Base-by-base conservation (phyloP, 2,888 invertebrate genomes). In the Eilema griseolum region DNA sequence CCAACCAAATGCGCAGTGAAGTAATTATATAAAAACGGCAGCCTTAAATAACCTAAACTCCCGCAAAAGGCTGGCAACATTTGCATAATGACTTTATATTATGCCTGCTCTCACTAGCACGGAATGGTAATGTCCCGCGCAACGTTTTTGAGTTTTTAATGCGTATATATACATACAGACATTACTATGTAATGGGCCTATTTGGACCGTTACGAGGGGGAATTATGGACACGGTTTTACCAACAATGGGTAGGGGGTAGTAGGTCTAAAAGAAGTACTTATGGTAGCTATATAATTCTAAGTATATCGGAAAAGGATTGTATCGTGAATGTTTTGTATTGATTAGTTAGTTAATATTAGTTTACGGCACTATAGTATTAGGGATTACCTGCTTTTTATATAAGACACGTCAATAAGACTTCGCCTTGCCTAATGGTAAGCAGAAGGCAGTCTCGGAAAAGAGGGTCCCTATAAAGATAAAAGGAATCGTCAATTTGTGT, bases 31-130 rank as follows among this genome's bases (percentile, higher is more conserved):
- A 82, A 85, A 84, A 85, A 73, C 72, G 73, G 77, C 72, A 79
- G 77, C 79, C 79, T 77, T 84, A 92, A 92, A 94, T 91, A 90
- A 92, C 89, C 92, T 92, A 90, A 93, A 92, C 90, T 90, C 87
- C 83, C 83, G 87, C 87, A 91, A 90, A 93, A 93, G 89, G 87
- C 80, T 88, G 85, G 80, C 72, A 78, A 79, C 88, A 94, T 94
- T 94, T 94, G 89, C 94, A 94, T 94, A 94, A 95, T 94, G 92
- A 93, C 94, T 94, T 93, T 92, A 94, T 95, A 92, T 93, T 92
- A 91, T 91, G 92, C 85, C 84, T 85, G 81, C 88, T 69, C 84
- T 85, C 89, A 89, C 89, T 89, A 86, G 85, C 84, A 83, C 88
- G 82, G 93, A 92, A 94, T 95, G 91, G 93, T 92, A 94, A 94